Conservation (phyloP, 2,113 vertebrate species). For the Microcebus lehilahytsara region DNA sequence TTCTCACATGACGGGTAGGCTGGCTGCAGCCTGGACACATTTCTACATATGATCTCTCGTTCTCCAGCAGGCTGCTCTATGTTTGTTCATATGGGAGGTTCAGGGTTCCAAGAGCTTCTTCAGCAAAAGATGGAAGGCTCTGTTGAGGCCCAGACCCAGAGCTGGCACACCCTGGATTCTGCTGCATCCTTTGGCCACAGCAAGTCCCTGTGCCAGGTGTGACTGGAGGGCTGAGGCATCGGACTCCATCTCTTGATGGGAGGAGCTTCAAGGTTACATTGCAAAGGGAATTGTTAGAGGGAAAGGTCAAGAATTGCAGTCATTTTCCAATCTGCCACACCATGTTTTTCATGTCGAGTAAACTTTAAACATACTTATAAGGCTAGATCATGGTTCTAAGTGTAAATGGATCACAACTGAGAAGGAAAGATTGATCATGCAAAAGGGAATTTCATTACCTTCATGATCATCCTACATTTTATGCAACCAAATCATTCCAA, state of each 20-base stretch:
- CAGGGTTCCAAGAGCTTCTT: background rate
- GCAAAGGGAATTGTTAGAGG: background rate
- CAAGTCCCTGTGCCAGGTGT: background rate
- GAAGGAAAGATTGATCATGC: background rate
- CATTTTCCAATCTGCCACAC: background rate
- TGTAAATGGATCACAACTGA: background rate
- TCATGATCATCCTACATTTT: background rate
- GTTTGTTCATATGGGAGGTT: background rate
- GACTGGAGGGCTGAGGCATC: background rate
- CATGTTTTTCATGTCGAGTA: background rate
- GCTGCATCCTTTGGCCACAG: background rate
- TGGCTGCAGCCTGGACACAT: background rate
- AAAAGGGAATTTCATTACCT: background rate
- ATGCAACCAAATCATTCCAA: background rate
- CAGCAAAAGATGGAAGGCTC: background rate
- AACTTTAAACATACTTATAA: background rate
- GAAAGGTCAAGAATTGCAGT: background rate
- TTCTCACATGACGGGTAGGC: background rate
- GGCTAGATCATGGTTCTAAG: background rate
- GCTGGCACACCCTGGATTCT: background rate
- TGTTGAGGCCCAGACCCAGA: background rate
- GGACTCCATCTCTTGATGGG: background rate
- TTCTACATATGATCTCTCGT: background rate
- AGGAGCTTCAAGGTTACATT: background rate
- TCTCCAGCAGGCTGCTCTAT: background rate